A percentile compares a stretch with the other conserved stretches of the same genome.
Evolutionary conservation across 2,888 invertebrate species (phyloP).

Genomic region (Halictus quadricinctus): DNA sequence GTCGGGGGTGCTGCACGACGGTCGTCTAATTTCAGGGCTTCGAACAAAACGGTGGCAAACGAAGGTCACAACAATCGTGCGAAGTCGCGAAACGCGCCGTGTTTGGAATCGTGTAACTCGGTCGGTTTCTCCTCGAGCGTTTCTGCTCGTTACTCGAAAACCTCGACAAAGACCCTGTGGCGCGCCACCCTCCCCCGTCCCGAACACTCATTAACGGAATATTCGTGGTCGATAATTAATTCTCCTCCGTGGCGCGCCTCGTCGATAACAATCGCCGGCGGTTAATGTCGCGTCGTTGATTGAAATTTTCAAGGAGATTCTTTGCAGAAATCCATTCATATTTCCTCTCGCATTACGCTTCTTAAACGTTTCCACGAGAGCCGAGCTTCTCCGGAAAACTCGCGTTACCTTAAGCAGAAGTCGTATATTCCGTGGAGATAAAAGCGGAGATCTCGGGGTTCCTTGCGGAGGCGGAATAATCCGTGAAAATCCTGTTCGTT

Average conservation of each 20-base stretch:
- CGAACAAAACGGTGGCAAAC: neutral
- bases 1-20: neutral
- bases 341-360: neutral
- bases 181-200: neutral
- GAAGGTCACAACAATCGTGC: slow-evolving; percentile 19
- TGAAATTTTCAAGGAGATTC: slow-evolving; percentile 50
- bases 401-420: neutral
- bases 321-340: neutral
- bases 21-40: slow-evolving; percentile 8
- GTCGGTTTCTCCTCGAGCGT: slow-evolving; percentile 6
- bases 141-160: slow-evolving; percentile 30
- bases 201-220: slow-evolving; percentile 53
- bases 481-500: slow-evolving; percentile 1
- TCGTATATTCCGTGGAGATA: slow-evolving; percentile 24
- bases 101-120: slow-evolving; percentile 11
- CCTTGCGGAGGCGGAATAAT: neutral
- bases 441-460: neutral
- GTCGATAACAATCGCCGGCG: slow-evolving; percentile 52
- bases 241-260: slow-evolving; percentile 26
- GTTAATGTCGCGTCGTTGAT: slow-evolving; percentile 44
- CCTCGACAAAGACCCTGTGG: slow-evolving; percentile 23
- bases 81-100: neutral
- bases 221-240: slow-evolving; percentile 54
- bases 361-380: neutral
- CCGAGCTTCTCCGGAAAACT: neutral